Evolutionary conservation across 2,888 invertebrate species (phyloP).

Genomic region (Cecidostiba fungosa): DNA sequence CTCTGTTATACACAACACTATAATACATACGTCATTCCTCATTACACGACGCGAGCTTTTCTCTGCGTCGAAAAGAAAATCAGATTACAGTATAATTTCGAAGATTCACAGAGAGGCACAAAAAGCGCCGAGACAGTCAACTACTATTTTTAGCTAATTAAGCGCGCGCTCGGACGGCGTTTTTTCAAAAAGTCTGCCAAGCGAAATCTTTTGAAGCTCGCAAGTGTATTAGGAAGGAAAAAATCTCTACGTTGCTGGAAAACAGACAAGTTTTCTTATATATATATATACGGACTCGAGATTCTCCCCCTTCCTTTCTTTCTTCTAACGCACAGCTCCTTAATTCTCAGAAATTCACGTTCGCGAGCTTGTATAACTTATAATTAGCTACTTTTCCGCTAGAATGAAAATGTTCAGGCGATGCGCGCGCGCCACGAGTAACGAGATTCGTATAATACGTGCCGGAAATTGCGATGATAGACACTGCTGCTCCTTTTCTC

Average conservation of each 20-base stretch:
- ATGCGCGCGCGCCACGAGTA: not conserved
- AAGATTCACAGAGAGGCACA: constrained; percentile 2
- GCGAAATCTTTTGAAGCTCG: constrained; percentile 13
- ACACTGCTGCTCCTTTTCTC: not conserved
- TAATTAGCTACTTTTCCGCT: constrained; percentile 39
- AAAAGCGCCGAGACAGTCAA: not conserved
- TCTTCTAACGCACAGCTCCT: constrained; percentile 8
- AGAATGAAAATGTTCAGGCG: not conserved
- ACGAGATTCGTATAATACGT: constrained; percentile 26
- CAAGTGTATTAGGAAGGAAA: not conserved
- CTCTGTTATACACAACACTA: too few species aligned
- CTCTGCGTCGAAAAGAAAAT: not conserved
- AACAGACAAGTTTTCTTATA: not conserved
- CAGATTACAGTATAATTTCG: constrained; percentile 11
- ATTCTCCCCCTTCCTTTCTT: not conserved
- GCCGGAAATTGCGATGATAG: constrained; percentile 6
- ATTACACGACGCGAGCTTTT: not conserved
- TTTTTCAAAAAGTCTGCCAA: not conserved
- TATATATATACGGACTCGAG: not conserved
- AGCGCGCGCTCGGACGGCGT: not conserved
- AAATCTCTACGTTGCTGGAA: not conserved
- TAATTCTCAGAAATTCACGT: constrained; percentile 37
- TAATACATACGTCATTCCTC: not conserved
- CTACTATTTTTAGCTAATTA: constrained; percentile 30
- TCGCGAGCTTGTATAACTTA: constrained; percentile 44